Percentiles rank a stretch among this genome's conserved stretches.
phyloP scores from a whole-genome alignment of 2,888 invertebrate species.

The Sminthurides aquaticus region DNA sequence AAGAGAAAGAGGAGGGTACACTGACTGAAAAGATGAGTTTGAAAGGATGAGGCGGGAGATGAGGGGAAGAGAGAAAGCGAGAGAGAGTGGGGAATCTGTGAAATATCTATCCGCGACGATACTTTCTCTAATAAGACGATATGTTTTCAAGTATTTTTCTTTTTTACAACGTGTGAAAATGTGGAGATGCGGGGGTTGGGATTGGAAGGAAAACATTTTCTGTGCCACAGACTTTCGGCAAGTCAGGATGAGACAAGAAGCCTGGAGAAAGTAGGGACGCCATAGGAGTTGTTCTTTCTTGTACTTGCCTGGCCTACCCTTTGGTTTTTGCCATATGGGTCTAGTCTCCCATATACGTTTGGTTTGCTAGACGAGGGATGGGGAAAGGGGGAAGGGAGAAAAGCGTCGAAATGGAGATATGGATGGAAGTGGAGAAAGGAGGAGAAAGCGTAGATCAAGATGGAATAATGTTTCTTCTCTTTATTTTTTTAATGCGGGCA shows the following conservation, averaged over 20 bases:
- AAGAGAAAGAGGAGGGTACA: neutral
- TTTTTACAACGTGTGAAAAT: neutral
- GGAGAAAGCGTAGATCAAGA: neutral
- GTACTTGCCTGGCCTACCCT: too few relatives aligned
- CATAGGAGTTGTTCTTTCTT: too few relatives aligned
- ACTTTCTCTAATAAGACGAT: neutral
- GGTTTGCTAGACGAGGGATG: too few relatives aligned
- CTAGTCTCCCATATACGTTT: too few relatives aligned
- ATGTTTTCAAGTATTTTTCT: neutral
- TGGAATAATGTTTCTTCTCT: neutral
- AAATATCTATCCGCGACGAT: neutral
- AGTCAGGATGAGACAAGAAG: too few relatives aligned
- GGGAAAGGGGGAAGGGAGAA: neutral
- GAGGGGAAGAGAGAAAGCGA: neutral
- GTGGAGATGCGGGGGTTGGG: too few relatives aligned
- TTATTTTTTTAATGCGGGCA: too few relatives aligned
- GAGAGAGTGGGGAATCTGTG: neutral
- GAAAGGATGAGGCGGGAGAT: neutral
- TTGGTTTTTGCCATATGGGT: too few relatives aligned
- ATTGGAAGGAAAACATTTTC: too few relatives aligned
- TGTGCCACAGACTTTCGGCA: too few relatives aligned
- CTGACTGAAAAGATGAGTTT: neutral
- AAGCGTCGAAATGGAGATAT: neutral
- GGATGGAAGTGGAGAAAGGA: neutral
- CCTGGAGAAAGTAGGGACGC: too few relatives aligned